A percentile compares a stretch with the other conserved stretches of the same genome.
These are phyloP conservation scores for Thalassaphorura encarpata DNA, from an alignment of 1,140 invertebrate species.

Conservation along the genomic window DNA sequence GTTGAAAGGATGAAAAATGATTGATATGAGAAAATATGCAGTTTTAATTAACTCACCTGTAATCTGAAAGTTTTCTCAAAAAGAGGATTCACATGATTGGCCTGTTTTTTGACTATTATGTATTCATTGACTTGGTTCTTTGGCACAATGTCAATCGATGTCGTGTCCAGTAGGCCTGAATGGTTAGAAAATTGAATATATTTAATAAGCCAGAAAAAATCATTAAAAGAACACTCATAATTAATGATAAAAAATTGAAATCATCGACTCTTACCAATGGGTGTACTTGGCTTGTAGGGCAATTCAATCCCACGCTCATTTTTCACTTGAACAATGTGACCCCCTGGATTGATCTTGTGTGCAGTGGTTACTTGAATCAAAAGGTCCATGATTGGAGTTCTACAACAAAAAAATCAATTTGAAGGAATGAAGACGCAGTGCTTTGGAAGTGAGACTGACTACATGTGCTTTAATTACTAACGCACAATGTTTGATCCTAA, in stretches of 20 bases:
- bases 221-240: background rate
- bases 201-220: background rate
- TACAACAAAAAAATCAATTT: conserved; percentile 39
- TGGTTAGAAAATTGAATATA: background rate
- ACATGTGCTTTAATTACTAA: conserved; percentile 2
- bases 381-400: conserved; percentile 73
- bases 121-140: conserved; percentile 45
- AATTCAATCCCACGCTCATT: conserved; percentile 49
- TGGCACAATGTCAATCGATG: conserved; percentile 49
- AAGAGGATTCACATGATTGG: conserved; percentile 44
- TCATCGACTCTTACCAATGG: conserved; percentile 49
- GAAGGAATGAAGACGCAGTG: background rate
- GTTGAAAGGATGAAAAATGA: too few species aligned
- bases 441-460: background rate
- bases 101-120: conserved; percentile 38
- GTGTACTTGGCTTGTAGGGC: conserved; percentile 66
- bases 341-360: conserved; percentile 59
- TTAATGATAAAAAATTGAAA: background rate
- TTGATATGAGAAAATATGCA: too few species aligned
- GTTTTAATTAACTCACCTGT: too few species aligned
- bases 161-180: conserved; percentile 43
- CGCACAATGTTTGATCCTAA: background rate
- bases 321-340: conserved; percentile 57
- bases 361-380: conserved; percentile 62
- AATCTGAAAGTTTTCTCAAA: conserved; percentile 66